Evolutionary conservation across 2,888 invertebrate genomes (phyloP).

Genomic region (Cinara cedri): DNA sequence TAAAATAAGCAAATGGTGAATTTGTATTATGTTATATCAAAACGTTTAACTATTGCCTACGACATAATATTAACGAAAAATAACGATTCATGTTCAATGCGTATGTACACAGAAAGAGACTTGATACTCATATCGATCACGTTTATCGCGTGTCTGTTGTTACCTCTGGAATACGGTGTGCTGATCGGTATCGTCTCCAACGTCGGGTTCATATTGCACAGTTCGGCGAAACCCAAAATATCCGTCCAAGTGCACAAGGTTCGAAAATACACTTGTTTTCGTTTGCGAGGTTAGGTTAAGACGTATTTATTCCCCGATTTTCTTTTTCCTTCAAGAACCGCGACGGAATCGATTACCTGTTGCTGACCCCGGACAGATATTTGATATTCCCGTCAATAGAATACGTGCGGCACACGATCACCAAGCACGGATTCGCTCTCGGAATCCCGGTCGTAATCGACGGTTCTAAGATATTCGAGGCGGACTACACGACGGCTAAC

Average conservation of each 20-base stretch:
- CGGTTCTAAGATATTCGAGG: slow-evolving; percentile 85
- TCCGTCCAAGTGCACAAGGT: slow-evolving; percentile 78
- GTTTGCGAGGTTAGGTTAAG: background rate
- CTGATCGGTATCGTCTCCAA: slow-evolving; percentile 81
- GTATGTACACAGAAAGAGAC: slow-evolving; percentile 75
- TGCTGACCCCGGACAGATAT: slow-evolving; percentile 85
- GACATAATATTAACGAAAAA: no score
- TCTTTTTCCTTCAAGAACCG: slow-evolving; percentile 67
- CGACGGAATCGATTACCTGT: slow-evolving; percentile 75
- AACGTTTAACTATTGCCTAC: no score
- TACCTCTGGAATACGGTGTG: slow-evolving; percentile 87
- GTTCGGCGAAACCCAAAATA: slow-evolving; percentile 85
- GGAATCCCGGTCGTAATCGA: slow-evolving; percentile 81
- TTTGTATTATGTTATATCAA: no score
- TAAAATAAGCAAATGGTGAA: no score
- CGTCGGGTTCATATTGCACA: slow-evolving; percentile 82
- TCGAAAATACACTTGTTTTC: background rate
- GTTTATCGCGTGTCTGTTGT: slow-evolving; percentile 80
- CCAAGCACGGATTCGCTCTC: slow-evolving; percentile 75
- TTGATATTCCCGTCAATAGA: slow-evolving; percentile 89
- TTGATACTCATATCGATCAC: slow-evolving; percentile 82
- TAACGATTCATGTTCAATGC: background rate
- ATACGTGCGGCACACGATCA: slow-evolving; percentile 83
- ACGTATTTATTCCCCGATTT: slow-evolving; percentile 19
- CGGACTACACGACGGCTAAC: slow-evolving; percentile 85